phyloP scores from a whole-genome alignment of 2,888 invertebrate species.

The Carabus problematicus region DNA sequence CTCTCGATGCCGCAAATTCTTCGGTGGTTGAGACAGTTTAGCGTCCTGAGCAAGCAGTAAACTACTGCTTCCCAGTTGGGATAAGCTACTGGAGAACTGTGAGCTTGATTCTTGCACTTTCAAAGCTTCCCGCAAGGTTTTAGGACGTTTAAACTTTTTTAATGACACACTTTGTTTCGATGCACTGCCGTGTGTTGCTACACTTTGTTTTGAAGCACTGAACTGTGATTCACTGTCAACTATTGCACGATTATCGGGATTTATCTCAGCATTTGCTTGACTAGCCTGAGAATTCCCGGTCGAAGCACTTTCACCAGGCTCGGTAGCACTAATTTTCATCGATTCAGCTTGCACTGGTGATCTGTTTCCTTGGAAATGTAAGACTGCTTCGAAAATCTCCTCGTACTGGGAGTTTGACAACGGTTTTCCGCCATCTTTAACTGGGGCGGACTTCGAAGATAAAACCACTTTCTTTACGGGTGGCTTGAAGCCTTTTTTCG shows the following conservation, averaged over 20 bases:
- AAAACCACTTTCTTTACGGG: not conserved
- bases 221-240: not conserved
- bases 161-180: no score
- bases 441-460: not conserved
- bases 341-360: conserved; percentile 15
- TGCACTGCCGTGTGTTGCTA: not conserved
- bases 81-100: not conserved
- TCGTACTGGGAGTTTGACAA: conserved; percentile 21
- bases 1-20: conserved; percentile 54
- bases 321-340: not conserved
- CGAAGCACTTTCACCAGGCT: conserved; percentile 24
- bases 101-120: conserved; percentile 2
- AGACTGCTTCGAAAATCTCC: conserved; percentile 16
- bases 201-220: no score
- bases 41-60: not conserved
- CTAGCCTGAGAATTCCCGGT: conserved; percentile 12
- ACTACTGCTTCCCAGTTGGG: not conserved
- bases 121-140: not conserved
- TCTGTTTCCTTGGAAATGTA: not conserved
- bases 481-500: conserved; percentile 20
- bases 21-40: conserved; percentile 34
- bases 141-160: not conserved
- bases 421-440: not conserved
- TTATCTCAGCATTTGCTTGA: not conserved
- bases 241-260: not conserved